Conservation (phyloP, 37 sponge, comb jelly and placozoan species). For the Haliclona indistincta region DNA sequence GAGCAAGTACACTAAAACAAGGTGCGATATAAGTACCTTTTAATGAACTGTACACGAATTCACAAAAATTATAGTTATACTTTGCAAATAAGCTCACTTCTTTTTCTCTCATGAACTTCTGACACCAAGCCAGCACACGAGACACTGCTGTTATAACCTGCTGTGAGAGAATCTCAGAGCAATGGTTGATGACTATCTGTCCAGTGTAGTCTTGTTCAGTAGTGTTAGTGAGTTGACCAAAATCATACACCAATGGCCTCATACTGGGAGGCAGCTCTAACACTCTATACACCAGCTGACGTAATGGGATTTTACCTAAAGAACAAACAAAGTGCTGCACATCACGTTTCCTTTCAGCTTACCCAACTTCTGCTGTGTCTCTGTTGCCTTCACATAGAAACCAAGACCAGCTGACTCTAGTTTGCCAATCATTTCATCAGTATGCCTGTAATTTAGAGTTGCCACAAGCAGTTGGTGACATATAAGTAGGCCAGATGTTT, state of each 20-base stretch:
- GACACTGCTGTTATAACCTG: conserved; percentile 14
- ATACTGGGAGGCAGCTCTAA: conserved; percentile 63
- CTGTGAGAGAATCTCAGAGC: not conserved
- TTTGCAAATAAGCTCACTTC: not conserved
- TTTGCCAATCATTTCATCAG: conserved; percentile 67
- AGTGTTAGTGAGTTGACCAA: conserved; percentile 46
- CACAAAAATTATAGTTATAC: not conserved
- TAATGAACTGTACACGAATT: too few species aligned
- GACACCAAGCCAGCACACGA: conserved; percentile 33
- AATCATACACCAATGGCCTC: conserved; percentile 73
- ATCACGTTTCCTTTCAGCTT: not conserved
- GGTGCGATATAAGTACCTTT: too few species aligned
- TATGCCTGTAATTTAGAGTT: conserved; percentile 30
- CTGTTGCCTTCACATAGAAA: conserved; percentile 31
- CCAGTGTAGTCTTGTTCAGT: conserved; percentile 37
- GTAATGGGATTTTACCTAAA: conserved; percentile 65
- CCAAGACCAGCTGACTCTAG: conserved; percentile 81
- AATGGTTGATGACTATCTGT: conserved; percentile 42
- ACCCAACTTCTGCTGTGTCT: conserved; percentile 43
- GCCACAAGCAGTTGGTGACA: not conserved
- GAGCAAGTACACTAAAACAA: not conserved
- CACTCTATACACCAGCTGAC: conserved; percentile 76
- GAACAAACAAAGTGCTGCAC: too few species aligned
- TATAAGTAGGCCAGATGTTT: not conserved
- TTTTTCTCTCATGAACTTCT: conserved; percentile 37